Evolutionary conservation across 1,140 invertebrate genomes (phyloP), one percentile per base, ranked within the genome.

Genomic region (Caerostris extrusa): DNA sequence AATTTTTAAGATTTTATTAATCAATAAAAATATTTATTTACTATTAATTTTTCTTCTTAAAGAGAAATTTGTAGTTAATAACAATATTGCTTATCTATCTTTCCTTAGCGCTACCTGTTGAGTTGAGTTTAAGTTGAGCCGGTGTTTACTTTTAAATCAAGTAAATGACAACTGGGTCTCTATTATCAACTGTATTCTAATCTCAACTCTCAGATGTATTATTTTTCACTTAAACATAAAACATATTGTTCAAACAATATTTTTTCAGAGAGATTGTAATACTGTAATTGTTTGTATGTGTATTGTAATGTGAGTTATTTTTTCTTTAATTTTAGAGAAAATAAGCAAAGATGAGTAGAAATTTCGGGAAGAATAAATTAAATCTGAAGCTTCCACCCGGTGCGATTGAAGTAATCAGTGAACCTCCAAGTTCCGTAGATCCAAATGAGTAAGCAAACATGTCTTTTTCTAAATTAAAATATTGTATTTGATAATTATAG

Each of bases 361-460:
- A 82, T 83, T 88, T 89, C 34, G 94, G 95, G 95, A 99, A 99
- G 96, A 99, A 99, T 96, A 99, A 98, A 96, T 97, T 99, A 95
- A 99, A 99, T 96, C 96, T 99, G 96, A 98, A 98, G 95, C 97
- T 98, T 95, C 98, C 98, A 95, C 98, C 98, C 95, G 98, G 98
- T 95, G 97, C 98, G 93, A 97, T 98, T 94, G 98, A 98, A 96
- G 97, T 97, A 77, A 94, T 90, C 61, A 85, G 87, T 86, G 97
- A 97, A 95, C 97, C 97, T 95, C 96, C 97, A 17, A 97, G 97
- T 83, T 97, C 98, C 90, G 96, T 96, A 60, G 96, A 96, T 89
- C 97, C 97, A 94, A 97, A 97, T 96, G 95, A 95, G 94, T 95
- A 94, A 95, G 95, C 87, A 5, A 67, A 61, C 34, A 92, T 93